Conservation (phyloP, 2,797 vertebrate species). For the Etheostoma perlongum region DNA sequence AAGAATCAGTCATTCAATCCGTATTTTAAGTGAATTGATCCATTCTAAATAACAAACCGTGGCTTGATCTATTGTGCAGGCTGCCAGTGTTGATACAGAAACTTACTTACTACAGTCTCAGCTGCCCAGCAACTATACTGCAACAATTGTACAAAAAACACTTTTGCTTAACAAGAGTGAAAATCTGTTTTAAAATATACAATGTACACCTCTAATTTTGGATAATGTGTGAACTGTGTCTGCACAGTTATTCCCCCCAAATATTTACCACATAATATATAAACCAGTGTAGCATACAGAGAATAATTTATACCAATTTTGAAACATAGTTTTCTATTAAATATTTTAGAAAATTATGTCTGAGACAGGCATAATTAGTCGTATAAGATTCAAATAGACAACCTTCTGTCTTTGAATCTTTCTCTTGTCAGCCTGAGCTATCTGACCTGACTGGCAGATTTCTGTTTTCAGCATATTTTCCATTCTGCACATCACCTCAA, state of each 20-base stretch:
- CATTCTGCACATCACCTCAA: no score
- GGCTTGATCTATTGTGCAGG: slow-evolving; percentile 19
- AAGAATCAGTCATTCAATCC: slow-evolving; percentile 14
- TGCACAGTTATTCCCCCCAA: background rate
- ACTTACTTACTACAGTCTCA: slow-evolving; percentile 18
- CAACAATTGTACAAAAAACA: background rate
- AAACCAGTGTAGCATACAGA: background rate
- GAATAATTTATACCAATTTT: background rate
- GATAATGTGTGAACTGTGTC: background rate
- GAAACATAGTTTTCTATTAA: background rate
- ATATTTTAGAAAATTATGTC: background rate
- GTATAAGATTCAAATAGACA: no score
- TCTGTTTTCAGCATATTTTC: no score
- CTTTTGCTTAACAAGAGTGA: background rate
- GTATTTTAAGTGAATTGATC: slow-evolving; percentile 6
- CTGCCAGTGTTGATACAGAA: slow-evolving; percentile 27
- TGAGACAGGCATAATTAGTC: background rate
- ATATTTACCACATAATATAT: background rate
- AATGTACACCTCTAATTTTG: slow-evolving; percentile 1
- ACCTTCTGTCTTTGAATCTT: no score
- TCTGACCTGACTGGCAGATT: no score
- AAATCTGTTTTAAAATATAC: background rate
- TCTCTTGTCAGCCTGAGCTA: no score
- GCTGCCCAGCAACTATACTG: background rate
- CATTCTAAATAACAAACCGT: slow-evolving; percentile 25